Base-by-base conservation (phyloP, 2,888 invertebrate genomes). In the Vesta saturnalis region DNA sequence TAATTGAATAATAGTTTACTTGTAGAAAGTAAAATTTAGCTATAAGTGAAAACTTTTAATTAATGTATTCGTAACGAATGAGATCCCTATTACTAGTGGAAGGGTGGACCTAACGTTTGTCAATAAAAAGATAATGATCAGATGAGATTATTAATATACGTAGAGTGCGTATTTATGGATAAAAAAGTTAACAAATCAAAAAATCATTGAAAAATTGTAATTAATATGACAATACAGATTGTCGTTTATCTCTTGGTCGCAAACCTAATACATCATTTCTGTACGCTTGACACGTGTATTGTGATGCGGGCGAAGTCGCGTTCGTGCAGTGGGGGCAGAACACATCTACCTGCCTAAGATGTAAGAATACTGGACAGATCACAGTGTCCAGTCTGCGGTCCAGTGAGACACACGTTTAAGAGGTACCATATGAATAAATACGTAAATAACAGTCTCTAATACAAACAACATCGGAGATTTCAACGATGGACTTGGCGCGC, bases 311-410 rank as follows among this genome's bases (percentile, higher is more conserved):
- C 76, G 77, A 78, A 77, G 76, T 77, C 78, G 74, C 74, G 72
- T 76, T 74, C 71, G 61, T 62, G 63, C 67, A 71, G 73, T 70
- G 69, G 72, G 73, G 70, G 63, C 56, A 68, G 59, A 68, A 67
- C 61, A 60, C 60, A 59, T 66, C 63, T 69, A 73, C 72, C 73
- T 73, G 75, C 67, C 72, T 69, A 68, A 69, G 66, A 73, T 49
- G 49, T 49, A 57, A 58, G 58, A 58, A 69, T 57, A 68, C 74
- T 68, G 75, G 74, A 74, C 72, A 72, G 65, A 66, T 72, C 76
- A 75, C 80, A 81, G 81, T 81, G 78, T 79, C 80, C 79, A 80
- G 78, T 75, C 77, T 75, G 79, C 77, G 76, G 76, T 78, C 78
- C 76, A 73, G 73, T 77, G 73, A 75, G 77, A 60, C 76, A 76